These are phyloP conservation scores for Silurus asotus DNA, from an alignment of 2,113 vertebrate species.

Conservation along the genomic window DNA sequence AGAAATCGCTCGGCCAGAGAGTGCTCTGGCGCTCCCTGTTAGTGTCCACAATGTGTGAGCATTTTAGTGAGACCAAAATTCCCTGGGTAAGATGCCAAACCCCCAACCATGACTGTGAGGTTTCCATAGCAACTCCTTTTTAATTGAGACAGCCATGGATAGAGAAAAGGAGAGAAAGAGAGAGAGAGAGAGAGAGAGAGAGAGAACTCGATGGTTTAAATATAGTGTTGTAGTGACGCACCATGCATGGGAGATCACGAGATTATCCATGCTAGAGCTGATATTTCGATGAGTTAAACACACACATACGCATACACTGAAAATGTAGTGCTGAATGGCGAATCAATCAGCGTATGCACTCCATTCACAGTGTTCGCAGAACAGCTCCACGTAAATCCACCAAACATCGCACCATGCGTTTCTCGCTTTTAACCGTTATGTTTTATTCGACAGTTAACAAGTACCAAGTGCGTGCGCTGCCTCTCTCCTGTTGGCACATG, in stretches of 20 bases:
- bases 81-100: constrained; percentile 33
- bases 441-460: neutral
- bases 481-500: neutral
- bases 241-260: constrained; percentile 32
- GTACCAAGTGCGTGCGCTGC: neutral
- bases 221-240: constrained; percentile 50
- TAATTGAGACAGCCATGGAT: constrained; percentile 59
- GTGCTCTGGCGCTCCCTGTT: neutral
- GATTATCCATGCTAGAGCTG: constrained; percentile 13
- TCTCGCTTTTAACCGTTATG: neutral
- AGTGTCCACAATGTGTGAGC: neutral
- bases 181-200: neutral
- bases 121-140: constrained; percentile 63
- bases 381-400: neutral
- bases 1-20: constrained; percentile 32
- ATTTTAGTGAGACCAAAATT: constrained; percentile 40
- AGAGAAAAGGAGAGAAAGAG: constrained; percentile 23
- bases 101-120: constrained; percentile 52
- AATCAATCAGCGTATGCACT: constrained; percentile 7
- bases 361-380: constrained; percentile 1
- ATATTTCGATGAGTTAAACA: neutral
- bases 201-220: constrained; percentile 46
- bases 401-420: neutral
- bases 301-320: neutral
- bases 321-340: neutral